Conservation (phyloP, 2,888 invertebrate genomes). For the Cremastinae sp. region DNA sequence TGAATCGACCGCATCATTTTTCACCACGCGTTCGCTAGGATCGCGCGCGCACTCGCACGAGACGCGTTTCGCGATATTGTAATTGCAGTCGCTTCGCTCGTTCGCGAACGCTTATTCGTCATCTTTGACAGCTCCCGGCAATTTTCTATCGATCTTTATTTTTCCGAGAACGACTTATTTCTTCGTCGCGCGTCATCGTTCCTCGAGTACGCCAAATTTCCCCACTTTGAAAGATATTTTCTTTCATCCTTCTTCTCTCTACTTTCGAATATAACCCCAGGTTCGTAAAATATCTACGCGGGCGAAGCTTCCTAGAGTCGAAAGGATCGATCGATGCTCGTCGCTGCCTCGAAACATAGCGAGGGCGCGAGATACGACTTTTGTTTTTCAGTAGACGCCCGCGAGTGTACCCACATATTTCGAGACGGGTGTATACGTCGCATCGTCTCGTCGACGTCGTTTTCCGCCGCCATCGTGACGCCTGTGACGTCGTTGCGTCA, state of each 20-base stretch:
- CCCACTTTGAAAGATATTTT: no score
- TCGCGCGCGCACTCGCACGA: conserved; percentile 1
- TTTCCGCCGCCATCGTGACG: conserved; percentile 34
- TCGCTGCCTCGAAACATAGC: background rate
- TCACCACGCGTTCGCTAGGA: background rate
- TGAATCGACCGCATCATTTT: conserved; percentile 26
- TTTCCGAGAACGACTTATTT: background rate
- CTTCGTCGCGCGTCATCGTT: no score
- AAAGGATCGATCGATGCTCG: background rate
- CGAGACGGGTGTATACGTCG: conserved; percentile 27
- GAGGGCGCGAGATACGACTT: background rate
- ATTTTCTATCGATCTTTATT: background rate
- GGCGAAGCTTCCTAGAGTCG: background rate
- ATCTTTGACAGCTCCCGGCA: background rate
- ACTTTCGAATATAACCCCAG: conserved; percentile 69
- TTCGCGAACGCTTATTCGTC: background rate
- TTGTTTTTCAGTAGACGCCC: background rate
- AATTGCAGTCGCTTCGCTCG: conserved; percentile 1
- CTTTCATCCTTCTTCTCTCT: no score
- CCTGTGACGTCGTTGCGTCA: conserved; percentile 33
- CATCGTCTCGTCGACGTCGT: conserved; percentile 36
- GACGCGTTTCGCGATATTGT: conserved; percentile 1
- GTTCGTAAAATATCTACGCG: conserved; percentile 3
- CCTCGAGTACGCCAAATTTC: no score
- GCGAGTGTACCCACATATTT: conserved; percentile 13